Conservation (phyloP, 2,888 invertebrate species). For the Punctoribates punctum region DNA sequence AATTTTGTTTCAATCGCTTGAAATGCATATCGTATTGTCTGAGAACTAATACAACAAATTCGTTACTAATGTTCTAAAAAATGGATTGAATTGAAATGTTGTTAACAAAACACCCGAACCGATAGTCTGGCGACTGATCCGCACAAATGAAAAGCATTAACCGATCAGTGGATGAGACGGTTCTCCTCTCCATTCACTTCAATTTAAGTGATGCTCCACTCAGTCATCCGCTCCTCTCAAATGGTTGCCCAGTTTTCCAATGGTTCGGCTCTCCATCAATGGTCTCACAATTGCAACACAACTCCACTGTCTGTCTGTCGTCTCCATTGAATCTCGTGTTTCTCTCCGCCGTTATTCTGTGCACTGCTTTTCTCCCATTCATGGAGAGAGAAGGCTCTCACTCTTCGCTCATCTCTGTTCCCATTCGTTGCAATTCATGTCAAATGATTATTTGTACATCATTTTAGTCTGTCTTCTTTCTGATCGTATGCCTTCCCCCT, state of each 20-base stretch:
- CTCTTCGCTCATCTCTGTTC: not conserved
- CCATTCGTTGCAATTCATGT: not conserved
- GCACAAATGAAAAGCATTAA: not conserved
- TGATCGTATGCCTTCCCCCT: not conserved
- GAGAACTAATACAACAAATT: not conserved
- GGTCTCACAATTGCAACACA: not conserved
- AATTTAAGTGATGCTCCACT: no score
- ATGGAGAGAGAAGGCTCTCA: not conserved
- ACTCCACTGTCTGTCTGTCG: not conserved
- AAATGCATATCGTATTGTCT: not conserved
- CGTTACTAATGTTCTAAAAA: not conserved
- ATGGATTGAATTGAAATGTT: not conserved
- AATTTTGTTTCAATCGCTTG: not conserved
- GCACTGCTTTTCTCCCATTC: not conserved
- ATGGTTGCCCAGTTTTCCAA: not conserved
- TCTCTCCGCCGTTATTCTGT: not conserved
- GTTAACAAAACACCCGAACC: not conserved
- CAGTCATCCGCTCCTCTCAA: no score
- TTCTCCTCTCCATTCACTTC: not conserved
- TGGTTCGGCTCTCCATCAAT: not conserved
- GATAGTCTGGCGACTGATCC: not conserved
- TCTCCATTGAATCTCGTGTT: slow-evolving; percentile 1
- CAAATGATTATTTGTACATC: slow-evolving; percentile 19
- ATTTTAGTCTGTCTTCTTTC: not conserved
- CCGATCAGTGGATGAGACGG: not conserved